Evolutionary conservation across 2,113 vertebrate genomes (phyloP), one percentile per base, ranked within the genome.

Genomic region (Antigone vipio): DNA sequence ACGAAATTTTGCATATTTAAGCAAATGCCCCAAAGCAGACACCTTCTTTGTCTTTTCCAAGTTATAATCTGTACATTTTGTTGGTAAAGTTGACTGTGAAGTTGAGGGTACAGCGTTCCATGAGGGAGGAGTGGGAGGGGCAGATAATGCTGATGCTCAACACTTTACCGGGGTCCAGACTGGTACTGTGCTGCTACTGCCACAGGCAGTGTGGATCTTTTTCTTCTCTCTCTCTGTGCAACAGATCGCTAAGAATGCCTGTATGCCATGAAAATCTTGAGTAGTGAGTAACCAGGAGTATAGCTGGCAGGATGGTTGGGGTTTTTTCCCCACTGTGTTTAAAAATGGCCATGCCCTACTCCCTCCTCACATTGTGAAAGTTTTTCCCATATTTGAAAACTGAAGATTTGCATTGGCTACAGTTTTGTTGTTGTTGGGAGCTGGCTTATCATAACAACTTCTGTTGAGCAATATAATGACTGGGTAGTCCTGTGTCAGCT

Each of bases 301-400:
- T 16, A 73, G 82, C 47, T 89, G 77, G 42, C 52, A 82, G 30
- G 0, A 2, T 35, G 16, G n/a, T 18, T 82, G 23, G 20, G 1
- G 44, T 58, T 82, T 69, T 52, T 20, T 13, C 34, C 15, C 1
- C 24, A 4, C 23, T 5, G 35, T 47, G 23, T 82, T 88, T 68
- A 79, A 95, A 78, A 67, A 52, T 6, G 44, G 32, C 68, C 12
- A 2, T 59, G 45, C 10, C 32, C 47, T 77, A 17, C 13, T 71
- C 24, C 2, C 24, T 87, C 16, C 35, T 21, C 0, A 0, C 0
- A 3, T 88, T 92, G 62, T 83, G 91, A 72, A 85, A 83, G 82
- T 49, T 92, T 49, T 92, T 90, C 82, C 82, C 58, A 24, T 79
- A 35, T 79, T 76, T 83, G 75, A 85, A 88, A 90, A 63, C 17